Evolutionary conservation across 2,113 vertebrate species (phyloP).

Genomic region (Ceuthmochares aereus): DNA sequence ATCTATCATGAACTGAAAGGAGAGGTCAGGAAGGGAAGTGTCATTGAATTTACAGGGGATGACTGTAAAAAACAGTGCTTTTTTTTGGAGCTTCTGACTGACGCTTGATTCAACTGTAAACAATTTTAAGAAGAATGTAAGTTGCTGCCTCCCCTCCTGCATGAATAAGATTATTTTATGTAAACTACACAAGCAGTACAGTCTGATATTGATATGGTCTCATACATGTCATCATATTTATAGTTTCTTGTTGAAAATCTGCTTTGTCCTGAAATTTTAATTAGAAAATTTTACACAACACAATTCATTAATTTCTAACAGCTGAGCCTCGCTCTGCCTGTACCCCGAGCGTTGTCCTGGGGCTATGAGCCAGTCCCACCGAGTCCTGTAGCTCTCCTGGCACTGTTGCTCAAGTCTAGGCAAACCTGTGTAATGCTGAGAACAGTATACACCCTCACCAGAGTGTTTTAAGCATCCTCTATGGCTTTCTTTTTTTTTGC

Average conservation of each 20-base stretch:
- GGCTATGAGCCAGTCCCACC: background rate
- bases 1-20: background rate
- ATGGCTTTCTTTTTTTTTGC: background rate
- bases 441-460: background rate
- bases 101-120: background rate
- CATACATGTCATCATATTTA: background rate
- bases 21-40: background rate
- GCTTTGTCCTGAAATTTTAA: background rate
- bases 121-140: background rate
- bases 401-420: background rate
- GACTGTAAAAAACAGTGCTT: background rate
- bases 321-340: background rate
- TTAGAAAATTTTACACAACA: background rate
- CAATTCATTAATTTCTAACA: background rate
- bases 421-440: background rate
- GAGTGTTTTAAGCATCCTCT: background rate
- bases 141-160: rapidly evolving
- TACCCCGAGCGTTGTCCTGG: background rate
- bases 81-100: background rate
- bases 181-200: background rate
- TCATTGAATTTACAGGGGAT: background rate
- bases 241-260: background rate
- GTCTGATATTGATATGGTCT: background rate
- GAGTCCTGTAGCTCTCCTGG: background rate
- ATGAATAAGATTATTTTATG: background rate